Base-by-base conservation (phyloP, 2,888 invertebrate genomes). In the Agapostemon virescens region DNA sequence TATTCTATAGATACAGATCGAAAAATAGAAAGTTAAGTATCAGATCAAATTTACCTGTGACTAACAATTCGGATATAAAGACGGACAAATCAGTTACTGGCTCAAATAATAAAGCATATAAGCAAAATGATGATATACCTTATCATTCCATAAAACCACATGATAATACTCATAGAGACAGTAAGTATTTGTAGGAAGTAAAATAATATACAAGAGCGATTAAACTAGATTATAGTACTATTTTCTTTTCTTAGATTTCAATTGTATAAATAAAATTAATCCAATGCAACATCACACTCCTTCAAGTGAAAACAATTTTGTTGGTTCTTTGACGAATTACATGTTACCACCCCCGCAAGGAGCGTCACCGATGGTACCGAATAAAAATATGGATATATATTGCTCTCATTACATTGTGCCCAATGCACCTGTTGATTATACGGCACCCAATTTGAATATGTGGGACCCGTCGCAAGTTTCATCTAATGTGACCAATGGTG, bases 1-100 rank as follows among this genome's bases (percentile, higher is more conserved):
- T n/a, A 23, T 45, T 73, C 0, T 7, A 9, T 83, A 94, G 94
- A 81, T 95, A 95, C 89, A 93, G 95, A 73, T 95, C 95, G 7
- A 95, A 95, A 88, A 95, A 94, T 89, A 93, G 95, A 23, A 95
- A 95, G 91, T 93, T 94, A 17, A 92, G 92, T 70, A 84, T 91
- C 33, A 90, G 92, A 75, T 88, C 91, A 42, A 89, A 84, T 84
- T 83, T 90, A 61, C 85, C 91, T 1, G 64, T 89, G 26, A 88
- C 85, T 23, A 87, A 85, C 9, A 89, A 84, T 69, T 74, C 88
- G 0, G 92, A 92, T 45, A 68, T 75, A 2, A 91, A 91, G 71
- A 85, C 82, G 38, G 92, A 91, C 26, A 91, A 93, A 87, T 83
- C 89, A 42, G 77, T 90, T 73, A 85, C 90, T 81, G 79, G 88